phyloP scores from a whole-genome alignment of 2,888 invertebrate species.

The Tiliacea citrago region DNA sequence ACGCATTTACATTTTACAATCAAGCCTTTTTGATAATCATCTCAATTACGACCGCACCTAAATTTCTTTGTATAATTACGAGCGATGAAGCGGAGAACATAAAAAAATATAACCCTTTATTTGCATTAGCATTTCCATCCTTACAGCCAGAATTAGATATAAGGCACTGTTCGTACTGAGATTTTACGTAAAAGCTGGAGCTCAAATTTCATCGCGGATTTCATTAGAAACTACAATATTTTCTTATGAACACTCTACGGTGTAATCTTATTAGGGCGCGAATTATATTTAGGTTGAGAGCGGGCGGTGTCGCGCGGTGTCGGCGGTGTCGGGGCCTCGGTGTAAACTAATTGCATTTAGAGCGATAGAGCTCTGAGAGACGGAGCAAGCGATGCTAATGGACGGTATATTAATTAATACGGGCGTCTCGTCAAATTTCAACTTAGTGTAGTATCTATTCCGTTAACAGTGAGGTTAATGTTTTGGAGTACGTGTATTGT shows the following conservation, averaged over 20 bases:
- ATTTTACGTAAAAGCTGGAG: conserved; percentile 46
- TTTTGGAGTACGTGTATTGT: conserved; percentile 41
- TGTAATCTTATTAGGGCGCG: conserved; percentile 85
- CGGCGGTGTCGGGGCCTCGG: conserved; percentile 80
- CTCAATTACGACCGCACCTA: conserved; percentile 62
- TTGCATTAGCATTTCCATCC: conserved; percentile 54
- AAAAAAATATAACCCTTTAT: conserved; percentile 53
- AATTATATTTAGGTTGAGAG: conserved; percentile 87
- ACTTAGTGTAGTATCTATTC: conserved; percentile 81
- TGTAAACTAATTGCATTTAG: conserved; percentile 87
- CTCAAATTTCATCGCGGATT: conserved; percentile 71
- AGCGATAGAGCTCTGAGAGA: conserved; percentile 83
- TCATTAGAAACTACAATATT: conserved; percentile 79
- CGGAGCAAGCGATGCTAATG: conserved; percentile 88
- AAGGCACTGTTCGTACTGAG: conserved; percentile 29
- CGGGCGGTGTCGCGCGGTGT: conserved; percentile 81
- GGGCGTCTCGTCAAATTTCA: conserved; percentile 86
- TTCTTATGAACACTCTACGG: conserved; percentile 84
- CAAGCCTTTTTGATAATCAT: conserved; percentile 65
- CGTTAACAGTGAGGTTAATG: conserved; percentile 70
- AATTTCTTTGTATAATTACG: conserved; percentile 67
- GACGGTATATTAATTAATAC: conserved; percentile 89
- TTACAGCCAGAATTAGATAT: conserved; percentile 53
- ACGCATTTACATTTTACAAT: conserved; percentile 65
- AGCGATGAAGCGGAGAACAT: conserved; percentile 44